Evolutionary conservation across 37 sponge, comb jelly and placozoan species (phyloP), one percentile per base, ranked within the genome.

Genomic region (Halichondria panicea): DNA sequence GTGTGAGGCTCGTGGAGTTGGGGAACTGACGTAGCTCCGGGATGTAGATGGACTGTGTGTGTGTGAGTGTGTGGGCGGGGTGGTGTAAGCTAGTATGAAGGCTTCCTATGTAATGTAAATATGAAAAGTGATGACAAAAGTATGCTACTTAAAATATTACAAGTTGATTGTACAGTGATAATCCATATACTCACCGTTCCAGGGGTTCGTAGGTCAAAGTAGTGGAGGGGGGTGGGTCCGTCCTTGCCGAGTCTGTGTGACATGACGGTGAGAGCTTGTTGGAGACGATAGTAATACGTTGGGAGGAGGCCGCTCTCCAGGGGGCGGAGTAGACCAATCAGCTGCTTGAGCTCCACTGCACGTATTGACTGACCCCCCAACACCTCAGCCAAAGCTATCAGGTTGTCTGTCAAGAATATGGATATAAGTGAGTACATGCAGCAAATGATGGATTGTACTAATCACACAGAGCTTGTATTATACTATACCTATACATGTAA

Each of bases 291-390:
- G 57, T 82, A 85, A 59, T 82, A 91, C 28, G 83, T 72, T 9
- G 92, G 92, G 54, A 37, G 24, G 28, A 34, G 33, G 8, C 69
- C 52, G 35, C 76, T 39, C 39, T 80, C 79, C 48, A 81, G 58
- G 1, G 90, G 82, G 28, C 90, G 32, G 13, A 93, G 68, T 12
- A 84, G 42, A 0, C 83, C 68, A 30, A 93, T 74, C 42, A 93
- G 54, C 57, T 85, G 77, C 80, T 93, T 93, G 19, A 93, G 67
- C 21, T 93, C 87, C 7, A 65, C 70, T 4, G 87, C 45, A n/a
- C 43, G 67, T 27, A 93, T 84, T 42, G 90, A 88, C 46, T 93
- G 94, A 39, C 71, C 41, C 1, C 84, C 94, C 37, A 93, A 64
- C 25, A 72, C 77, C 70, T 93, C 90, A 36, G 88, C 34, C 46